These are phyloP conservation scores for Ips typographus DNA, from an alignment of 1,140 invertebrate genomes.

Conservation along the genomic window DNA sequence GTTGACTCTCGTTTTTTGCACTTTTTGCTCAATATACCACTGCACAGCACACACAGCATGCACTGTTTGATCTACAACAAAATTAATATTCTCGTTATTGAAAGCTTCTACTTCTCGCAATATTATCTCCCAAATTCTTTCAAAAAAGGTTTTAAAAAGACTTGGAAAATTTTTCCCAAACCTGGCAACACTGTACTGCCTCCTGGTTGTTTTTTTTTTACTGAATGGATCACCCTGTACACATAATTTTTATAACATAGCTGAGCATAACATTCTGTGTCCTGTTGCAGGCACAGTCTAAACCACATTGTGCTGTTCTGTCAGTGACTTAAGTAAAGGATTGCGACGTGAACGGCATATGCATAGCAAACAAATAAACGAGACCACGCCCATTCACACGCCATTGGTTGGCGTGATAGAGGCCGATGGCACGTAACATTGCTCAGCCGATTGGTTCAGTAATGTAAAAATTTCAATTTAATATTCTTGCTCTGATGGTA, in stretches of 20 bases:
- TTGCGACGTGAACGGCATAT: conserved; percentile 23
- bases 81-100: too few species aligned
- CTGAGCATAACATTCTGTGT: neutral
- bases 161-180: too few species aligned
- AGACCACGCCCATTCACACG: conserved; percentile 30
- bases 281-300: neutral
- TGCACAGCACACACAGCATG: too few species aligned
- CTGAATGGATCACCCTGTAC: too few species aligned
- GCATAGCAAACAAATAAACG: conserved; percentile 31
- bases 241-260: too few species aligned
- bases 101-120: too few species aligned
- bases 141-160: too few species aligned
- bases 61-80: too few species aligned
- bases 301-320: neutral
- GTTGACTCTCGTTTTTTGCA: too few species aligned
- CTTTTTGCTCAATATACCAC: too few species aligned
- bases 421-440: conserved; percentile 35
- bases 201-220: neutral
- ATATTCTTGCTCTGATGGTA: conserved; percentile 9
- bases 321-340: conserved; percentile 13
- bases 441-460: conserved; percentile 31
- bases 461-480: conserved; percentile 37
- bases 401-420: conserved; percentile 24
- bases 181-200: neutral
- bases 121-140: too few species aligned